phyloP scores from a whole-genome alignment of 2,888 invertebrate species.

The Ophraella communa region DNA sequence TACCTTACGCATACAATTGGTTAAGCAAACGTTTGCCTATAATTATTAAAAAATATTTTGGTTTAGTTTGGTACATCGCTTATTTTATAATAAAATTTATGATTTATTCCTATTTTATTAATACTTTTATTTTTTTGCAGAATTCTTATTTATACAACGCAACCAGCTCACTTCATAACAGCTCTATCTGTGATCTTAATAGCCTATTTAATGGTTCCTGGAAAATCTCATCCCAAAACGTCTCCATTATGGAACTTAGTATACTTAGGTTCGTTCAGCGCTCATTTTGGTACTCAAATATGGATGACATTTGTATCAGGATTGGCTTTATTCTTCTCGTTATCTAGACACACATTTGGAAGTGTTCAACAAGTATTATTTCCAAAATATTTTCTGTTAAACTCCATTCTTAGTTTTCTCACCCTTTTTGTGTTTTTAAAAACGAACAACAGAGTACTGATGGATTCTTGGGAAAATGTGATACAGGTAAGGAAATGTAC shows the following conservation, averaged over 20 bases:
- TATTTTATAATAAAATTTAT: conserved; percentile 27
- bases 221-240: conserved; percentile 48
- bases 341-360: conserved; percentile 87
- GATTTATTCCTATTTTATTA: not conserved
- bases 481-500: conserved; percentile 62
- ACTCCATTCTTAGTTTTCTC: conserved; percentile 74
- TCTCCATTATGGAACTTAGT: conserved; percentile 67
- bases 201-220: conserved; percentile 61
- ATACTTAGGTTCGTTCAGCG: conserved; percentile 79
- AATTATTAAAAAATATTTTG: too few relatives aligned
- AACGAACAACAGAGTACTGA: conserved; percentile 63
- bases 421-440: conserved; percentile 75
- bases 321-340: conserved; percentile 81
- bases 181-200: conserved; percentile 67
- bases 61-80: conserved; percentile 8
- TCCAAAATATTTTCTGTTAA: conserved; percentile 85
- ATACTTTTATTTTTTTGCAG: conserved; percentile 62
- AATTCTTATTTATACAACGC: conserved; percentile 73
- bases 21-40: too few relatives aligned
- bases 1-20: too few relatives aligned
- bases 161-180: conserved; percentile 80
- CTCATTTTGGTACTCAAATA: conserved; percentile 85
- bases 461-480: conserved; percentile 61
- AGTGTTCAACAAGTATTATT: conserved; percentile 86
- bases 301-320: conserved; percentile 96